A percentile compares a stretch with the other conserved stretches of the same genome.
Conservation (phyloP, 2,797 vertebrate genomes). For the Halcyon badia region DNA sequence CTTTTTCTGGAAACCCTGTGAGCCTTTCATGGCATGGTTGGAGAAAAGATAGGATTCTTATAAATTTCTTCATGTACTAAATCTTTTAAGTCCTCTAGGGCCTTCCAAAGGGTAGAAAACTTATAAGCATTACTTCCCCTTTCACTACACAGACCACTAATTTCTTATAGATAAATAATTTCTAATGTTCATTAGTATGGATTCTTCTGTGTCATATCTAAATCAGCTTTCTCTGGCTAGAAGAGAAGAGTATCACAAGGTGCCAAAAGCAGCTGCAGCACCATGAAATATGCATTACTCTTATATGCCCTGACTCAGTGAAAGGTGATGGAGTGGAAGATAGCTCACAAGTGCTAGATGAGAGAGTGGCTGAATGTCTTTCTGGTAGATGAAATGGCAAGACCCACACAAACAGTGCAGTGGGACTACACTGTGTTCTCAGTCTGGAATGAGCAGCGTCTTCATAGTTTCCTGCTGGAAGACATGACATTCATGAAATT, state of each 20-base stretch:
- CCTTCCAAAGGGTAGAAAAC: not conserved
- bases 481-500: rapidly evolving
- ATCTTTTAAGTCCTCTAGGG: not conserved
- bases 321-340: not conserved
- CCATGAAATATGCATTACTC: not conserved
- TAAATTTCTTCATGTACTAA: not conserved
- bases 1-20: not conserved
- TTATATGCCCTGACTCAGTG: not conserved
- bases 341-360: not conserved
- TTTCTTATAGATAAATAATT: not conserved
- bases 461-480: not conserved
- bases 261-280: not conserved
- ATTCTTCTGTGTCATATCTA: not conserved
- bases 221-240: not conserved
- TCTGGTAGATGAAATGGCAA: not conserved
- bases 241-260: not conserved
- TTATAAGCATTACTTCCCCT: not conserved
- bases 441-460: not conserved
- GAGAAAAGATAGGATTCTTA: not conserved
- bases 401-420: not conserved
- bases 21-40: not conserved
- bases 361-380: not conserved
- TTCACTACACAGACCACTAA: not conserved
- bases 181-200: not conserved
- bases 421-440: not conserved